Evolutionary conservation across 2,113 vertebrate genomes (phyloP).

Genomic region (Chamaea fasciata): DNA sequence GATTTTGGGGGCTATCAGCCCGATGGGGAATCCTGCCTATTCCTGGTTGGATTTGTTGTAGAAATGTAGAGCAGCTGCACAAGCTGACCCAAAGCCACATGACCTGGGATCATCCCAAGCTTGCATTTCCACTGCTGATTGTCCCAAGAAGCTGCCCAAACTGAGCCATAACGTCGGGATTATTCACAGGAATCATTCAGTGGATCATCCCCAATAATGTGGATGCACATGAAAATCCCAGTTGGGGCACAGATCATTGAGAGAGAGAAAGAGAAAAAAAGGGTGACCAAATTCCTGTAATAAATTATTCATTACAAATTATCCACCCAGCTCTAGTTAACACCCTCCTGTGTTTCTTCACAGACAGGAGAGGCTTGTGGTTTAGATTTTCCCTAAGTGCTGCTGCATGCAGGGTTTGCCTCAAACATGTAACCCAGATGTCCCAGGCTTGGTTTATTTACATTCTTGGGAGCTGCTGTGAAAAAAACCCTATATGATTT

Average conservation of each 20-base stretch:
- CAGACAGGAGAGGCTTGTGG: slow-evolving; percentile 28
- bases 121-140: neutral
- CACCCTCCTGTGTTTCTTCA: slow-evolving; percentile 46
- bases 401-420: slow-evolving; percentile 58
- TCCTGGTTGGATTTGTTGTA: neutral
- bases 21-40: neutral
- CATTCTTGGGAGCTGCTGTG: slow-evolving; percentile 78
- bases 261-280: neutral
- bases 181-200: neutral
- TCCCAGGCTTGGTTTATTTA: slow-evolving; percentile 84
- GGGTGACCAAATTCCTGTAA: neutral
- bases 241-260: neutral
- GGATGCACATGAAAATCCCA: neutral
- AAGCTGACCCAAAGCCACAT: neutral
- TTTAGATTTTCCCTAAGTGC: slow-evolving; percentile 59
- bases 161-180: neutral
- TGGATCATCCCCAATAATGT: neutral
- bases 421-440: slow-evolving; percentile 89
- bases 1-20: neutral
- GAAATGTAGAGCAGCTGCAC: neutral
- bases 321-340: slow-evolving; percentile 57
- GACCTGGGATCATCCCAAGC: neutral
- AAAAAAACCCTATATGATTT: slow-evolving; percentile 64
- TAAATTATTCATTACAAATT: slow-evolving; percentile 54
- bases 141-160: neutral